Conservation (phyloP, 2,888 invertebrate genomes). For the Uloborus plumipes region DNA sequence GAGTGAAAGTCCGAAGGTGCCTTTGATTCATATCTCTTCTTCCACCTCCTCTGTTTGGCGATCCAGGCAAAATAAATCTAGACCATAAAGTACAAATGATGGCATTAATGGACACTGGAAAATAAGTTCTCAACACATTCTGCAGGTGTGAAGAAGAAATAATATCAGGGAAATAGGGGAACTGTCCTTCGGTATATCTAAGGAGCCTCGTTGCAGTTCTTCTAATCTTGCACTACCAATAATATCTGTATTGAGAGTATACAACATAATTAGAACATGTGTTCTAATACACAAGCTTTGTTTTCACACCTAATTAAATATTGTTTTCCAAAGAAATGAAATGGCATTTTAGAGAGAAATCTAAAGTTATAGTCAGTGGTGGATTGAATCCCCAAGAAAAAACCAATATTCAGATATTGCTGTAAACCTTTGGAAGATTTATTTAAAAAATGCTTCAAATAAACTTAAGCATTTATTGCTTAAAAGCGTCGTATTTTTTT, state of each 20-base stretch:
- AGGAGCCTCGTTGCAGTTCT: constrained; percentile 9
- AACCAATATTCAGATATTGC: too few relatives aligned
- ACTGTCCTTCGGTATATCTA: constrained; percentile 42
- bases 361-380: too few relatives aligned
- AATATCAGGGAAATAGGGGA: constrained; percentile 13
- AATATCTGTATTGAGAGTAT: constrained; percentile 28
- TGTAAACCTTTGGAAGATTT: too few relatives aligned
- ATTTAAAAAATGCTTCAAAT: too few relatives aligned
- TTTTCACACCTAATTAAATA: too few relatives aligned
- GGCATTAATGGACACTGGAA: constrained; percentile 19
- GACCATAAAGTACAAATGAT: constrained; percentile 37
- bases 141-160: neutral
- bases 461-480: too few relatives aligned
- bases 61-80: constrained; percentile 50
- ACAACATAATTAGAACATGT: neutral
- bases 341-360: too few relatives aligned
- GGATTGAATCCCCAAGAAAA: too few relatives aligned
- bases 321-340: too few relatives aligned
- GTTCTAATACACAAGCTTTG: too few relatives aligned
- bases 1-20: constrained; percentile 56
- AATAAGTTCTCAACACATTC: too few relatives aligned
- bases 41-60: constrained; percentile 42
- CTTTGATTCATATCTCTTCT: constrained; percentile 54
- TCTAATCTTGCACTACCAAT: constrained; percentile 30
- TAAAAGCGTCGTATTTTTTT: too few relatives aligned